A percentile compares a stretch with the other conserved stretches of the same genome.
Evolutionary conservation across 2,888 invertebrate species (phyloP).

Genomic region (Oxystoma pomonae): DNA sequence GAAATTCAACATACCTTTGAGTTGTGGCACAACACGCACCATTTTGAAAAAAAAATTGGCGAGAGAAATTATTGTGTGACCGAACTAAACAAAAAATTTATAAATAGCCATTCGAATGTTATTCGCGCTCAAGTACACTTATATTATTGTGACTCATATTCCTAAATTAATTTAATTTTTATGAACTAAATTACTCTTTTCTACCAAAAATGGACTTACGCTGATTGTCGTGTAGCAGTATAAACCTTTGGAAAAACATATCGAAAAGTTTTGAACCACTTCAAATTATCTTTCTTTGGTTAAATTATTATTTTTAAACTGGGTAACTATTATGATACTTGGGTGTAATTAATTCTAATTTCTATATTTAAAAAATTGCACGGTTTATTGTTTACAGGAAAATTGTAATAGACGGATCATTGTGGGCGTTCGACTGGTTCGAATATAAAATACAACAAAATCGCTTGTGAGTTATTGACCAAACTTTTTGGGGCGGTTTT

Average conservation of each 20-base stretch:
- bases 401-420: too few species aligned
- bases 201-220: constrained; percentile 24
- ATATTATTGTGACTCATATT: background rate
- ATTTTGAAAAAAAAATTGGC: background rate
- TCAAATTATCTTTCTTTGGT: too few species aligned
- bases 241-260: constrained; percentile 31
- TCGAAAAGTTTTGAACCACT: too few species aligned
- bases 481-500: background rate
- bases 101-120: background rate
- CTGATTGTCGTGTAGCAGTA: constrained; percentile 28
- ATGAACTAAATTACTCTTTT: background rate
- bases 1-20: background rate
- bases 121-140: background rate
- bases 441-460: too few species aligned
- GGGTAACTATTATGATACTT: too few species aligned
- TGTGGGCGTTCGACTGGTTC: too few species aligned
- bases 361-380: too few species aligned
- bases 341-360: too few species aligned
- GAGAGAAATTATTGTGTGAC: background rate
- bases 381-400: too few species aligned
- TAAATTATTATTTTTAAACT: too few species aligned
- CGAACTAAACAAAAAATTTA: background rate
- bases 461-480: background rate
- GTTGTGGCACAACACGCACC: constrained; percentile 2
- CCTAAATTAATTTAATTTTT: background rate